A percentile compares a stretch with the other conserved stretches of the same genome.
These are phyloP conservation scores for Bacillus rossius DNA, from an alignment of 1,140 invertebrate genomes.

Conservation along the genomic window DNA sequence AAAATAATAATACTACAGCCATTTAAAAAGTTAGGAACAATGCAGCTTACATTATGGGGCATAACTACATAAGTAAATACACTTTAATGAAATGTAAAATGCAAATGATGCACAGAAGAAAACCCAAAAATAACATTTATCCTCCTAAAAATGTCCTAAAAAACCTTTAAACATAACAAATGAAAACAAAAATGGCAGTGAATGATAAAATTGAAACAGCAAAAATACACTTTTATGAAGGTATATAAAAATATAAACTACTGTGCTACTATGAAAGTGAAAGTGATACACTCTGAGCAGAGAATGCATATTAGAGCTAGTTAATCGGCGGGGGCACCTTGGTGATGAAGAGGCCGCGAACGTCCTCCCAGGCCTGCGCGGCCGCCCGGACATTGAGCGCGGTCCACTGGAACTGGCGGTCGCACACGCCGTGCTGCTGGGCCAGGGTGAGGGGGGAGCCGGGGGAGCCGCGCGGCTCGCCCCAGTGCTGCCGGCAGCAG, in stretches of 20 bases:
- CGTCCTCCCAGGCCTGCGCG: slow-evolving; percentile 48
- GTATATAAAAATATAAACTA: not conserved
- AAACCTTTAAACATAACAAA: too few relatives aligned
- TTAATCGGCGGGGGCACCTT: slow-evolving; percentile 43
- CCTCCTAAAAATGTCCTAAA: too few relatives aligned
- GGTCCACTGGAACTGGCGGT: slow-evolving; percentile 50
- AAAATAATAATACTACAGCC: too few relatives aligned
- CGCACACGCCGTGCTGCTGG: slow-evolving; percentile 43
- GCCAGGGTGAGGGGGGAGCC: slow-evolving; percentile 38
- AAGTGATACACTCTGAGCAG: not conserved
- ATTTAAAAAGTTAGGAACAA: too few relatives aligned
- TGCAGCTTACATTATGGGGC: too few relatives aligned
- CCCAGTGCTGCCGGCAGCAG: slow-evolving; percentile 43
- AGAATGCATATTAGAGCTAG: not conserved
- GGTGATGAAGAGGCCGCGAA: slow-evolving; percentile 50
- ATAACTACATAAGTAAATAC: too few relatives aligned
- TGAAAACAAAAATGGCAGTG: not conserved
- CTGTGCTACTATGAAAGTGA: not conserved
- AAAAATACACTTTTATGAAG: not conserved
- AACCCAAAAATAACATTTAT: too few relatives aligned
- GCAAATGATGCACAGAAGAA: too few relatives aligned
- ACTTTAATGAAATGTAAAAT: too few relatives aligned
- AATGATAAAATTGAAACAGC: too few relatives aligned
- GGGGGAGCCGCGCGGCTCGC: slow-evolving; percentile 31
- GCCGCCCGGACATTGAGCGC: slow-evolving; percentile 43